Percentiles rank a stretch among this genome's conserved stretches.
phyloP scores from a whole-genome alignment of 2,113 vertebrate species.

The Struthidea cinerea region DNA sequence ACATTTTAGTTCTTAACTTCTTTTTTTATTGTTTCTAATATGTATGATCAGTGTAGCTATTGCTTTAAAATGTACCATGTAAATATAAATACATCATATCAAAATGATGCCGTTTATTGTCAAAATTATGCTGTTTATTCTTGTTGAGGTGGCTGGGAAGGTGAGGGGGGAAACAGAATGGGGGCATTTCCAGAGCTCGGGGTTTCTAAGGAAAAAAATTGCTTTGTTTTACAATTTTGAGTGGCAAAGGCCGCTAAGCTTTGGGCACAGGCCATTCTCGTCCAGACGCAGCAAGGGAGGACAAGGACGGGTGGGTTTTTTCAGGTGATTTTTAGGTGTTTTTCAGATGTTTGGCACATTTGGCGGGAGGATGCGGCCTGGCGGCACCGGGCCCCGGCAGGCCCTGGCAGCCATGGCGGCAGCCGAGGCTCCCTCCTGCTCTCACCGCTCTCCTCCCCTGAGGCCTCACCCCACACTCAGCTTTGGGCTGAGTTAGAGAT shows the following conservation, averaged over 20 bases:
- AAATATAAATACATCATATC: slow-evolving; percentile 87
- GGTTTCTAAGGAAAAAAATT: neutral
- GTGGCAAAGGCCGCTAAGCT: no score
- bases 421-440: accelerated
- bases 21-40: slow-evolving; percentile 95
- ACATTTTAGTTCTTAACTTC: slow-evolving; percentile 91
- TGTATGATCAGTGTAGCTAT: slow-evolving; percentile 91
- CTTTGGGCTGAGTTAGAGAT: neutral
- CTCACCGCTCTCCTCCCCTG: neutral
- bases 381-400: accelerated
- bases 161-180: accelerated
- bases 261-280: accelerated
- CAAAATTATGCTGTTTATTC: neutral
- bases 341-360: accelerated
- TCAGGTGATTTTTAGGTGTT: neutral
- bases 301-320: accelerated
- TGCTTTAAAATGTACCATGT: slow-evolving; percentile 89
- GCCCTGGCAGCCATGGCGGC: neutral
- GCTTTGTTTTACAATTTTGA: accelerated
- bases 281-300: accelerated
- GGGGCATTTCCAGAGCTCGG: accelerated
- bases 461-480: accelerated
- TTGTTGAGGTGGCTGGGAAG: neutral
- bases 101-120: slow-evolving; percentile 25
- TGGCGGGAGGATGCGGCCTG: accelerated